These are phyloP conservation scores for Philotrypesis tridentata DNA, from an alignment of 1,140 invertebrate genomes.

Conservation along the genomic window DNA sequence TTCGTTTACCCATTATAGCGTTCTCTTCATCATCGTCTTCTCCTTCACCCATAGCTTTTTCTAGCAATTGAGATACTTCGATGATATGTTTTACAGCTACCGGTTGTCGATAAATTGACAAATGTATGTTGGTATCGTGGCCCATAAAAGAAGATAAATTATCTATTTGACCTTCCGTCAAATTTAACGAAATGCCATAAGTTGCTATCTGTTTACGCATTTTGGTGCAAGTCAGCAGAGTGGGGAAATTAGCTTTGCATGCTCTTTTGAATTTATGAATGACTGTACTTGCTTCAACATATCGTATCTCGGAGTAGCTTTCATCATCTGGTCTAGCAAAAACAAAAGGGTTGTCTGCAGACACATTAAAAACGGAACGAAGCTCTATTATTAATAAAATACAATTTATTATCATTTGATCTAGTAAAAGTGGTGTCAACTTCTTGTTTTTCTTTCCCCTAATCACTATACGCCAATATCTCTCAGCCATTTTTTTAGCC, in stretches of 20 bases:
- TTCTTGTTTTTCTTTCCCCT: neutral
- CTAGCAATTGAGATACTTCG: neutral
- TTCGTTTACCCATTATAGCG: no score
- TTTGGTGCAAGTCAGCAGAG: neutral
- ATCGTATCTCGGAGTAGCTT: neutral
- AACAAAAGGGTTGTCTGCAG: neutral
- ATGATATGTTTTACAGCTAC: neutral
- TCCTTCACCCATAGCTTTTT: neutral
- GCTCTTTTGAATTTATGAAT: neutral
- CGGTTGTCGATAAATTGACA: neutral
- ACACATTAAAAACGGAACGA: neutral
- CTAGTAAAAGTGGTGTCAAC: neutral
- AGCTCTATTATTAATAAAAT: neutral
- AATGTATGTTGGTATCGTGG: neutral
- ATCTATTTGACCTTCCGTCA: neutral
- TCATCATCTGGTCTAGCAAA: neutral
- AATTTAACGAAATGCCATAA: neutral
- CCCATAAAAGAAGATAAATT: neutral
- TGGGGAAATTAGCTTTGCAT: neutral
- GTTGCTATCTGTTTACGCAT: neutral
- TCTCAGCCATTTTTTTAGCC: neutral
- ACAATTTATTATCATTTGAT: neutral
- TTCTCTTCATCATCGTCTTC: neutral
- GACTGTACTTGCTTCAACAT: neutral
- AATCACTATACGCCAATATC: neutral